Base-by-base conservation (phyloP, 2,113 vertebrate species). In the Baryphthengus martii region DNA sequence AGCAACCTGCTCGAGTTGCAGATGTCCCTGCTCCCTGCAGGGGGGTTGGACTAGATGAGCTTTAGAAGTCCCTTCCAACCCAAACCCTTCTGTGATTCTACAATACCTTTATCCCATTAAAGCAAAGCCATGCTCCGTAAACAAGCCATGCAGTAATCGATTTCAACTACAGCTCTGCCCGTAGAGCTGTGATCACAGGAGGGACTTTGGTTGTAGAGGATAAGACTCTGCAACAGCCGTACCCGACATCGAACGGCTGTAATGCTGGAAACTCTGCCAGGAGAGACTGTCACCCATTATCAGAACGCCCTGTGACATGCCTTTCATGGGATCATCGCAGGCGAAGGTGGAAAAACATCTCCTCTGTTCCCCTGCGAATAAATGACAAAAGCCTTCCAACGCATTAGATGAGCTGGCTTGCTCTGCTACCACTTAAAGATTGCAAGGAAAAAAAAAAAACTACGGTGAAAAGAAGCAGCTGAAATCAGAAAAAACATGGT, bases 261-360 rank as follows among this genome's bases (percentile, higher is more conserved):
- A 61, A 49, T 0, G 9, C 79, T 24, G 25, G 4, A 10, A 84
- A 13, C 24, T 83, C 70, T 50, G 20, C 52, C 17, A 25, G 68
- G 50, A 70, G 37, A 70, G n/a, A 39, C 39, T 16, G 19, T 8
- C 83, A 5, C 80, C 44, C 52, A 10, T 28, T 15, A 42, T 47
- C 52, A 18, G 39, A 15, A 15, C 12, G 3, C 35, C 21, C 31
- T 3, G 2, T 40, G 66, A 79, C 50, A 13, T 1, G 0, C 12
- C 13, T 74, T 74, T 49, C 68, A 19, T 1, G 70, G 73, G 59
- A 45, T 15, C 63, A 39, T 4, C 7, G 4, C 9, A 42, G 75
- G 26, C 10, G 15, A 65, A 83, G 72, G 78, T 24, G 56, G 62
- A 18, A 66, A 93, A 95, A 31, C 5, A 28, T 1, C 42, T 24